Evolutionary conservation across 2,113 vertebrate genomes (phyloP), one percentile per base, ranked within the genome.

Genomic region (Notothenia rossii): DNA sequence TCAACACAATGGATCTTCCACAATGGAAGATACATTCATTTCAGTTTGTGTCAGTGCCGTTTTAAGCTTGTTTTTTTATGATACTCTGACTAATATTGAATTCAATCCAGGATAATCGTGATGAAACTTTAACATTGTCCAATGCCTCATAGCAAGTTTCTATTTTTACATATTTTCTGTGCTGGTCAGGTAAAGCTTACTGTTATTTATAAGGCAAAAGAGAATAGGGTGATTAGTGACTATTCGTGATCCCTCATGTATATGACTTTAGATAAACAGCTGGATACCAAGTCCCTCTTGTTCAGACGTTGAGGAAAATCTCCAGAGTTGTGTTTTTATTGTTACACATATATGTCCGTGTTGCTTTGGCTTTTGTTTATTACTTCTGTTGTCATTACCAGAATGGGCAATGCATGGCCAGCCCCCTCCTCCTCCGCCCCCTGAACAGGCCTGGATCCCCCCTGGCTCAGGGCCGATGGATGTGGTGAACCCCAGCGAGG

Each of bases 401-500:
- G 98, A 99, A 92, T 99, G 98, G 98, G 97, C 95, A 94, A 96
- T 99, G 94, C 98, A 95, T 50, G 95, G 97, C 86, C 98, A 98
- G 15, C 97, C 97, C 84, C 97, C 97, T 77, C 97, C 97, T 71
- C 97, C 96, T 62, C 97, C 97, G 71, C 96, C 97, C 91, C 96
- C 96, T 85, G 98, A 99, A 25, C 98, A 98, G 91, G 93, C 96
- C 81, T 99, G 98, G 98, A 98, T 99, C 89, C 94, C 98, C 89
- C 96, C 98, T 85, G 95, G 96, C 45, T 96, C 97, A 71, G 97
- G 95, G 69, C 97, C 98, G 88, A 98, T 99, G 97, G 98, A 99
- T 92, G 95, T 97, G 81, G 97, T 97, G 89, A 97, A 96, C 95
- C 97, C 96, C 5, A 98, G 96, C 0, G 98, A 99, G 95, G 98